Evolutionary conservation across 1,140 invertebrate species (phyloP).

Genomic region (Diuraphis noxia): DNA sequence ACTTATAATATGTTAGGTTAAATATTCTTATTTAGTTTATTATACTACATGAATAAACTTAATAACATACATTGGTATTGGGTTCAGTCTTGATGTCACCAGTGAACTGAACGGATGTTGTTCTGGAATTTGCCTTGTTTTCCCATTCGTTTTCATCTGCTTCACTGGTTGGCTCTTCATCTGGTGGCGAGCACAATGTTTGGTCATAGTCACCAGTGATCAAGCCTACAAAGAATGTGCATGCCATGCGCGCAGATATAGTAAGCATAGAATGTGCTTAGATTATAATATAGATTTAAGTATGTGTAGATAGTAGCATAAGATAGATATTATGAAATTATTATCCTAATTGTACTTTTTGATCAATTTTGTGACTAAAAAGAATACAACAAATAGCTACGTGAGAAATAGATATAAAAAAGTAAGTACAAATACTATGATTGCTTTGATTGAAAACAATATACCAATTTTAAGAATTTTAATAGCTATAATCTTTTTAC

Average conservation of each 20-base stretch:
- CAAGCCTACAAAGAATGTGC: conserved; percentile 54
- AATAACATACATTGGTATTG: conserved; percentile 65
- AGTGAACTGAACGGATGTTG: conserved; percentile 86
- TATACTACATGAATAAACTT: neutral
- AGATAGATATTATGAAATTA: conserved; percentile 38
- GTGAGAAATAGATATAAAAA: conserved; percentile 33
- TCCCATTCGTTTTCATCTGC: conserved; percentile 75
- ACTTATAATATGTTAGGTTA: too few relatives aligned
- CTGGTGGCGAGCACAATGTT: conserved; percentile 54
- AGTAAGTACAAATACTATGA: conserved; percentile 29
- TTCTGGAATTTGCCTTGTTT: conserved; percentile 77
- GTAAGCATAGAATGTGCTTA: conserved; percentile 51
- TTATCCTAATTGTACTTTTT: neutral
- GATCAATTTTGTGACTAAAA: neutral
- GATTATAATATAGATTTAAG: conserved; percentile 26
- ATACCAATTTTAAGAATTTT: neutral
- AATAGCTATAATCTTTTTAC: neutral
- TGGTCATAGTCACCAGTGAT: conserved; percentile 54
- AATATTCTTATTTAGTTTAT: neutral
- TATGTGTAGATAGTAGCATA: conserved; percentile 44
- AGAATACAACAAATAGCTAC: conserved; percentile 38
- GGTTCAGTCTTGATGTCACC: conserved; percentile 72
- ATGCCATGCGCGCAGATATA: conserved; percentile 51
- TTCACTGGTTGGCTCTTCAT: conserved; percentile 56
- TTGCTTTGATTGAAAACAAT: conserved; percentile 6